These are phyloP conservation scores for Drosophila ustulata DNA, from an alignment of 2,888 invertebrate genomes.

Conservation along the genomic window DNA sequence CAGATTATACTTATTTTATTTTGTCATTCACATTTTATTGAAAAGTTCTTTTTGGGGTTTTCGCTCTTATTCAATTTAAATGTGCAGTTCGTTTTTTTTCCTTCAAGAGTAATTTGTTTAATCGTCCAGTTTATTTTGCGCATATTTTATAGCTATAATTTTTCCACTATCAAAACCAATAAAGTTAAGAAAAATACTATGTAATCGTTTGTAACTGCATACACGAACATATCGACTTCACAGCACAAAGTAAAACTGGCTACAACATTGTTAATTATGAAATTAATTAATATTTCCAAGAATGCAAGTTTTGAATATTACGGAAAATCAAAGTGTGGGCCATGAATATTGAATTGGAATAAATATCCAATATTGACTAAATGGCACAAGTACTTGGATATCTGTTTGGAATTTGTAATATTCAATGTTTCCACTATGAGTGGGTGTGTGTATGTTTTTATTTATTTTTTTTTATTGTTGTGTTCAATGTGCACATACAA, in stretches of 20 bases:
- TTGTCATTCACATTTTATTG: slow-evolving; percentile 39
- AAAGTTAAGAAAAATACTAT: background rate
- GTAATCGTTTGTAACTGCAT: background rate
- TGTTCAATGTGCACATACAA: background rate
- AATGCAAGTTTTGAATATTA: background rate
- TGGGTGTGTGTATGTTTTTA: background rate
- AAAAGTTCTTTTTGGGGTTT: slow-evolving; percentile 22
- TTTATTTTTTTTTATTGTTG: background rate
- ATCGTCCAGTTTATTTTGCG: slow-evolving; percentile 8
- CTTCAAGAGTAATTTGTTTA: slow-evolving; percentile 26
- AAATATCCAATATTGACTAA: background rate
- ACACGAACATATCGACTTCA: background rate
- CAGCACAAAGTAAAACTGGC: background rate
- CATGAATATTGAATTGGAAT: background rate
- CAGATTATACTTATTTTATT: slow-evolving; percentile 35
- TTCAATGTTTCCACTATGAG: background rate
- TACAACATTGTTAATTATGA: background rate
- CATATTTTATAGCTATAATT: slow-evolving; percentile 14
- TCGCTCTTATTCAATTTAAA: slow-evolving; percentile 13
- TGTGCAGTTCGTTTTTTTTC: slow-evolving; percentile 5
- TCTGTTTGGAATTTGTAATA: slow-evolving; percentile 8
- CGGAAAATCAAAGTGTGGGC: background rate
- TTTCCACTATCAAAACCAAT: background rate
- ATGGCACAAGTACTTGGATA: background rate
- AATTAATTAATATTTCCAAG: background rate